These are phyloP conservation scores for Anolis apletophallus DNA, from an alignment of 2,797 vertebrate species.

Conservation along the genomic window DNA sequence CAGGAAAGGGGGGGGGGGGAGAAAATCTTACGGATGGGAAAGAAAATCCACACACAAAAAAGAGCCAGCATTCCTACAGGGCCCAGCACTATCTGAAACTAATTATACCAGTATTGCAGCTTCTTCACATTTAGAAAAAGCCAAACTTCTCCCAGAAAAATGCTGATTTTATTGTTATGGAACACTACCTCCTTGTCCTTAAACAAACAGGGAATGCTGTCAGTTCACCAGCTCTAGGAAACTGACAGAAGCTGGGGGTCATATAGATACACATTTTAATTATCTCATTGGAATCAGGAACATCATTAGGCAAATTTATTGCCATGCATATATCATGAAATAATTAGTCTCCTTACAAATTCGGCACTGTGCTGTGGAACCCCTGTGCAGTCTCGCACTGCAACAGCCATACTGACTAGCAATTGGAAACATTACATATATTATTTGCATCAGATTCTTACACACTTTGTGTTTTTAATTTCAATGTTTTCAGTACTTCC, in stretches of 20 bases:
- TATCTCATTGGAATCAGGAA: constrained; percentile 68
- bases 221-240: constrained; percentile 42
- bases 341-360: constrained; percentile 70
- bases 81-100: neutral
- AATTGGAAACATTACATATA: neutral
- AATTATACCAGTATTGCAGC: constrained; percentile 31
- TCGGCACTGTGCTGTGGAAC: constrained; percentile 48
- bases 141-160: constrained; percentile 53
- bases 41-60: constrained; percentile 32
- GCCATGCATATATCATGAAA: constrained; percentile 65
- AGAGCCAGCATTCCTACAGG: constrained; percentile 14
- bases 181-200: constrained; percentile 66
- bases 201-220: constrained; percentile 68
- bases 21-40: neutral
- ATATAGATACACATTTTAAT: constrained; percentile 73
- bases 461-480: constrained; percentile 49
- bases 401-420: too few relatives aligned
- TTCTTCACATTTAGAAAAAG: constrained; percentile 40
- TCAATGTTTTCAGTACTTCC: constrained; percentile 14
- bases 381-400: neutral
- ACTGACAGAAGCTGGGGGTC: constrained; percentile 65
- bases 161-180: constrained; percentile 64
- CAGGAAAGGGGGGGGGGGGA: neutral
- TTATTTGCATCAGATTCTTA: constrained; percentile 45
- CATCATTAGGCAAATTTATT: constrained; percentile 75